Percentiles rank a stretch among this genome's conserved stretches.
phyloP scores from a whole-genome alignment of 2,888 invertebrate genomes.

The Pyrocoelia pectoralis region DNA sequence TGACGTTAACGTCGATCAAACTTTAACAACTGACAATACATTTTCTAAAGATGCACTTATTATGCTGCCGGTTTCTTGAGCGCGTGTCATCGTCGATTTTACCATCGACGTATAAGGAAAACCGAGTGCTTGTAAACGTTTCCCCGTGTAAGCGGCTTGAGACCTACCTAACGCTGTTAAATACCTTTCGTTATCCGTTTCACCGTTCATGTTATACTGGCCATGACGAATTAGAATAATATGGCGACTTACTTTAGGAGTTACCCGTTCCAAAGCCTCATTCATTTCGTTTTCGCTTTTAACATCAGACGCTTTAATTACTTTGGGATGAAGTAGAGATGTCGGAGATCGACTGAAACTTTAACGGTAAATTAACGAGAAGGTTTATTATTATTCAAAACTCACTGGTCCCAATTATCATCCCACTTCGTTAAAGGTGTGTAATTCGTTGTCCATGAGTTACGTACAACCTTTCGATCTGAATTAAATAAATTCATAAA shows the following conservation, averaged over 20 bases:
- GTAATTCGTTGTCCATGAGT: conserved; percentile 76
- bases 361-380: conserved; percentile 8
- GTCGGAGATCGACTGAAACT: conserved; percentile 79
- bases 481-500: conserved; percentile 61
- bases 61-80: conserved; percentile 88
- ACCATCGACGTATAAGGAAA: conserved; percentile 83
- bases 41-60: conserved; percentile 74
- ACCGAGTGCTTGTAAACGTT: conserved; percentile 77
- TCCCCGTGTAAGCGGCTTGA: conserved; percentile 88
- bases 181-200: conserved; percentile 73
- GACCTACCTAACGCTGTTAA: conserved; percentile 84
- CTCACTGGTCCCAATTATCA: conserved; percentile 88
- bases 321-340: conserved; percentile 70
- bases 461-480: conserved; percentile 63
- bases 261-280: conserved; percentile 69
- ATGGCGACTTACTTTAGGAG: conserved; percentile 75
- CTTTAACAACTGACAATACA: conserved; percentile 36
- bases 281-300: conserved; percentile 73
- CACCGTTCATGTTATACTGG: conserved; percentile 84
- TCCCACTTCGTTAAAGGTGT: conserved; percentile 80
- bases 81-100: conserved; percentile 92
- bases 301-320: conserved; percentile 56
- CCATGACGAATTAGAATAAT: conserved; percentile 93
- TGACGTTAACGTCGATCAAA: conserved; percentile 36
- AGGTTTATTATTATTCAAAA: conserved; percentile 44